Evolutionary conservation across 2,888 invertebrate species (phyloP).

Genomic region (Clostera curtula): DNA sequence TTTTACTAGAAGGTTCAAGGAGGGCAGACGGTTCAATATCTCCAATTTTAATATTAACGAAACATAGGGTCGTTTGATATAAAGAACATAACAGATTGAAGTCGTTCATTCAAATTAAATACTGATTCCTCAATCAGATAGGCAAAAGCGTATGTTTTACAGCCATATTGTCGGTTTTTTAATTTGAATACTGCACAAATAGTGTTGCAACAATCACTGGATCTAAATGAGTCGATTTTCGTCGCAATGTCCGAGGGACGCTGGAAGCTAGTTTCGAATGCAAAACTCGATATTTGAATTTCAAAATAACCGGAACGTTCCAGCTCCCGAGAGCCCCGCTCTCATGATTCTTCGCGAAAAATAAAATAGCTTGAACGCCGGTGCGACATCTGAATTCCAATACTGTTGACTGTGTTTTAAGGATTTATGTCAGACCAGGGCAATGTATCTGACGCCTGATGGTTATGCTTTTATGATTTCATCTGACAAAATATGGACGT

Average conservation of each 20-base stretch:
- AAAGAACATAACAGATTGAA: too few species aligned
- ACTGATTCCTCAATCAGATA: too few species aligned
- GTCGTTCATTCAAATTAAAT: too few species aligned
- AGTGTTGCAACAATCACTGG: constrained; percentile 23
- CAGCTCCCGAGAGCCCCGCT: constrained; percentile 33
- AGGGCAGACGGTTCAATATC: too few species aligned
- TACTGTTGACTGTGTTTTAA: constrained; percentile 38
- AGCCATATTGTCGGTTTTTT: too few species aligned
- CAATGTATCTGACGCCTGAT: constrained; percentile 14
- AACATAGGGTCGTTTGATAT: too few species aligned
- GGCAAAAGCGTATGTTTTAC: too few species aligned
- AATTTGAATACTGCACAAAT: too few species aligned
- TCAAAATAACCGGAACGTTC: constrained; percentile 57
- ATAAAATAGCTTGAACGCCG: constrained; percentile 52
- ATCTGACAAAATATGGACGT: not conserved
- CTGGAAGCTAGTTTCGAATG: constrained; percentile 60
- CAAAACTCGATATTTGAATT: constrained; percentile 69
- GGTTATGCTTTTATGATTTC: constrained; percentile 3
- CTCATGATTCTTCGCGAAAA: constrained; percentile 54
- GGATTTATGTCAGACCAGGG: constrained; percentile 17
- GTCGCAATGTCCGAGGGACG: constrained; percentile 41
- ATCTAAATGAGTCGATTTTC: constrained; percentile 34
- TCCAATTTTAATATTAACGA: too few species aligned
- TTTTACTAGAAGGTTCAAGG: too few species aligned
- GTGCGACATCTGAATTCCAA: constrained; percentile 51